A percentile compares a stretch with the other conserved stretches of the same genome.
Conservation (phyloP, 1,140 invertebrate genomes). For the Liolophura sinensis region DNA sequence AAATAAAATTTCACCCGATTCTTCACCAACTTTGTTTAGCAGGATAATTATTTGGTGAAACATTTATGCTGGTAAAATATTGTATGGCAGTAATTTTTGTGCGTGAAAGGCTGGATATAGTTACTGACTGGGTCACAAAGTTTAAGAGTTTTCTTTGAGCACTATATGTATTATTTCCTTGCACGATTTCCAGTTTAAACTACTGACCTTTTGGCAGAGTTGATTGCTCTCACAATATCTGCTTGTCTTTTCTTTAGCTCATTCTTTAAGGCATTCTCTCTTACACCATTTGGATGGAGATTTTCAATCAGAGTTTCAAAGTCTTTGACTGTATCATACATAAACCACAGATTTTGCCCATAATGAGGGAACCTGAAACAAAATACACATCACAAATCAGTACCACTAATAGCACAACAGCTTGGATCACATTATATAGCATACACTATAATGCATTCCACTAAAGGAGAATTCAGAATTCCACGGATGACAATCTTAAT, state of each 20-base stretch:
- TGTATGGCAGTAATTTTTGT: too few species aligned
- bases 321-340: conserved; percentile 46
- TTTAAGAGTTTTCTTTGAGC: too few species aligned
- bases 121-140: too few species aligned
- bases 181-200: too few species aligned
- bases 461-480: neutral
- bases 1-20: too few species aligned
- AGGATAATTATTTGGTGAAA: too few species aligned
- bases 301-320: conserved; percentile 45
- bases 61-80: too few species aligned
- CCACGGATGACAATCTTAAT: neutral
- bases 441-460: neutral
- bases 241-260: conserved; percentile 47
- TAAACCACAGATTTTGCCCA: conserved; percentile 59
- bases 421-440: neutral
- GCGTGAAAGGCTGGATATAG: too few species aligned
- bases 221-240: conserved; percentile 34
- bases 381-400: neutral
- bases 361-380: conserved; percentile 48
- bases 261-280: conserved; percentile 49
- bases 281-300: conserved; percentile 49
- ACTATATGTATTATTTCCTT: neutral
- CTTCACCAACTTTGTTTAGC: too few species aligned
- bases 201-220: conserved; percentile 8
- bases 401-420: too few species aligned